Percentiles rank a stretch among this genome's conserved stretches.
phyloP scores from a whole-genome alignment of 2,113 vertebrate genomes.

The Gallinago media region DNA sequence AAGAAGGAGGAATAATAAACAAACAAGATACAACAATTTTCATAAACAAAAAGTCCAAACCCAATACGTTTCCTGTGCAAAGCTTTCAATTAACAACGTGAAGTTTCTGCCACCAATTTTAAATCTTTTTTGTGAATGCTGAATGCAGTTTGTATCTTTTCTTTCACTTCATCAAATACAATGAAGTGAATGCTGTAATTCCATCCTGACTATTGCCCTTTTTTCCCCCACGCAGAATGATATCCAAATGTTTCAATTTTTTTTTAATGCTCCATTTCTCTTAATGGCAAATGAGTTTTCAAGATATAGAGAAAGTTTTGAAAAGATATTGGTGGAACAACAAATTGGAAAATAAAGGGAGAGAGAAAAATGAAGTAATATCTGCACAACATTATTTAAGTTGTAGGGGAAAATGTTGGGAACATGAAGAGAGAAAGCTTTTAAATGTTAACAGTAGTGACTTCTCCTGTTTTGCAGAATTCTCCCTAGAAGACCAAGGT shows the following conservation, averaged over 20 bases:
- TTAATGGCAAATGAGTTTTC: not conserved
- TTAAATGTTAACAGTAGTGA: not conserved
- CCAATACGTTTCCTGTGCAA: not conserved
- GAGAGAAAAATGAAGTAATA: not conserved
- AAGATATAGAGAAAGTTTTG: not conserved
- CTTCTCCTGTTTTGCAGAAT: not conserved
- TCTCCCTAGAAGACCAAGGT: not conserved
- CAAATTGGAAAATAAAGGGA: not conserved
- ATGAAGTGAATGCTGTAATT: not conserved
- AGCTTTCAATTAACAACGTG: not conserved
- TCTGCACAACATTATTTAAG: not conserved
- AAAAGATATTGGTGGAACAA: not conserved
- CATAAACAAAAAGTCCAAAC: not conserved
- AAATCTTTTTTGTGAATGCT: not conserved
- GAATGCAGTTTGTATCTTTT: not conserved
- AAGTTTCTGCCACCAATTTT: not conserved
- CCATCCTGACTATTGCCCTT: not conserved
- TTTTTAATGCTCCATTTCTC: not conserved
- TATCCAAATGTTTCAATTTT: not conserved
- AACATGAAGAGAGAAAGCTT: not conserved
- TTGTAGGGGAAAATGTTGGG: not conserved
- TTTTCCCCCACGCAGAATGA: not conserved
- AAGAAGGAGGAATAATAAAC: not conserved
- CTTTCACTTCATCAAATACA: not conserved
- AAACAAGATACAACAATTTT: not conserved